Evolutionary conservation across 2,113 vertebrate genomes (phyloP).

Genomic region (Urocitellus parryii): DNA sequence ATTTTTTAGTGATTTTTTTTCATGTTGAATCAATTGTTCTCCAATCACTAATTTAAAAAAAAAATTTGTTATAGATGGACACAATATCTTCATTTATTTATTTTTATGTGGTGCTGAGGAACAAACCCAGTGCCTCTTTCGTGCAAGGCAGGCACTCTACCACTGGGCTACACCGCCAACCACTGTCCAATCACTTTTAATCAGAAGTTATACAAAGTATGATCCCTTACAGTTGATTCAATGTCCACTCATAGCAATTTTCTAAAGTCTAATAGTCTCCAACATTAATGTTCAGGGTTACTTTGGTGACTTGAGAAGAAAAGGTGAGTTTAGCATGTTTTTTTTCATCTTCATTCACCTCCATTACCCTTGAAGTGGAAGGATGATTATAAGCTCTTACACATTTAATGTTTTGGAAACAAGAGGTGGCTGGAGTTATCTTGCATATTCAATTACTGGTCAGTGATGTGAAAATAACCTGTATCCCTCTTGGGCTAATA

Average conservation of each 20-base stretch:
- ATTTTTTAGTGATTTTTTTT: neutral
- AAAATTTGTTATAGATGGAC: too few relatives aligned
- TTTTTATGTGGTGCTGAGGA: too few relatives aligned
- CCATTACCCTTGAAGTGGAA: neutral
- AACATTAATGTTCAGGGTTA: neutral
- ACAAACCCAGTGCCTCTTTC: too few relatives aligned
- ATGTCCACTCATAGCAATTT: neutral
- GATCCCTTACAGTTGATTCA: neutral
- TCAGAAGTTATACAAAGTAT: neutral
- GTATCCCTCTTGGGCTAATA: neutral
- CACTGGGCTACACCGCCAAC: too few relatives aligned
- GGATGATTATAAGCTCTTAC: neutral
- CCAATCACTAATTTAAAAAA: neutral
- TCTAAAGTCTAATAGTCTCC: accelerated
- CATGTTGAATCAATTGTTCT: neutral
- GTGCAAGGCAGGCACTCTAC: too few relatives aligned
- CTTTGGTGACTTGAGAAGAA: neutral
- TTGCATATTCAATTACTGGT: neutral
- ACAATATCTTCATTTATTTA: too few relatives aligned
- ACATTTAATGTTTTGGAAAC: neutral
- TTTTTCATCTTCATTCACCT: neutral
- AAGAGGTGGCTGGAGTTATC: neutral
- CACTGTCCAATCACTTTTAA: neutral
- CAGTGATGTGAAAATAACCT: neutral
- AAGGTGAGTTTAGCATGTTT: neutral